A percentile compares a stretch with the other conserved stretches of the same genome.
Conservation (phyloP, 2,888 invertebrate species). For the Amblyjoppa fuscipennis region DNA sequence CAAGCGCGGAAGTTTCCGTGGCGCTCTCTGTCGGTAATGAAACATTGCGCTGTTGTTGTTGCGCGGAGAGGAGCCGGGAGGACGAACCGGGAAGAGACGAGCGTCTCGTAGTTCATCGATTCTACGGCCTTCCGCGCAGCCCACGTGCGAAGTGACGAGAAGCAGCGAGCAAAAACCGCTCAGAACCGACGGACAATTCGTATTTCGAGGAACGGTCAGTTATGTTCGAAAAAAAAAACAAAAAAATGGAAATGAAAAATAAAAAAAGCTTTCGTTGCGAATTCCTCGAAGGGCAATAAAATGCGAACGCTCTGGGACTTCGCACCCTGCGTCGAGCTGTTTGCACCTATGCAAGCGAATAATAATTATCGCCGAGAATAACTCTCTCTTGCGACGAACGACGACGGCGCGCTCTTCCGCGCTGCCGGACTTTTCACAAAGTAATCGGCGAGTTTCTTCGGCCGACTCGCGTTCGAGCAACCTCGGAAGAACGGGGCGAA, state of each 20-base stretch:
- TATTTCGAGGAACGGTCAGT: slow-evolving; percentile 44
- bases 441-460: no score
- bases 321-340: slow-evolving; percentile 62
- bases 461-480: no score
- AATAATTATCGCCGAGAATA: slow-evolving; percentile 77
- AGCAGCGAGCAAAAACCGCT: slow-evolving; percentile 17
- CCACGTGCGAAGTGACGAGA: slow-evolving; percentile 49
- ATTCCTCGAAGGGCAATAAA: slow-evolving; percentile 75
- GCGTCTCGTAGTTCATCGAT: slow-evolving; percentile 42
- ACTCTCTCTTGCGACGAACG: slow-evolving; percentile 54
- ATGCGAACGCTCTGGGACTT: slow-evolving; percentile 59
- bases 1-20: slow-evolving; percentile 1
- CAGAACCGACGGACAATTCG: slow-evolving; percentile 20
- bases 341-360: slow-evolving; percentile 70
- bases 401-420: neutral
- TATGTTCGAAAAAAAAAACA: slow-evolving; percentile 13
- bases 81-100: neutral
- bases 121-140: slow-evolving; percentile 21
- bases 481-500: no score
- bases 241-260: neutral
- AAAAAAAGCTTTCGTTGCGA: slow-evolving; percentile 53
- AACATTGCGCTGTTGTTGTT: neutral
- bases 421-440: no score
- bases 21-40: neutral
- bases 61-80: slow-evolving; percentile 24